phyloP scores from a whole-genome alignment of 2,113 vertebrate genomes.

The Pseudopipra pipra region DNA sequence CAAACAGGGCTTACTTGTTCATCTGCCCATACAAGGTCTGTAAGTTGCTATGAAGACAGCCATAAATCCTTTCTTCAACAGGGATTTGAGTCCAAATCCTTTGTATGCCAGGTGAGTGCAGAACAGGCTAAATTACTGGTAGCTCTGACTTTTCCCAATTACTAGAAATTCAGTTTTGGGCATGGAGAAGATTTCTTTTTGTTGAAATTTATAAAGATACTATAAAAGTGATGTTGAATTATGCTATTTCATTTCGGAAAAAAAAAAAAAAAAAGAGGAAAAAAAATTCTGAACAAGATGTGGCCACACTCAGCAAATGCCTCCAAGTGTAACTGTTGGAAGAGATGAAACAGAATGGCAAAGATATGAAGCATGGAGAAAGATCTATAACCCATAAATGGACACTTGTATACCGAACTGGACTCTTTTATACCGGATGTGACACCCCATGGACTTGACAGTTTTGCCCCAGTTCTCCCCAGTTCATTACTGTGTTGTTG shows the following conservation, averaged over 20 bases:
- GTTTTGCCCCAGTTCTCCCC: too few species aligned
- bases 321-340: neutral
- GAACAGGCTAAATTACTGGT: neutral
- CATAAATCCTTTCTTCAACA: neutral
- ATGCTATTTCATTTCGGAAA: neutral
- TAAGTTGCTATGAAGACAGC: neutral
- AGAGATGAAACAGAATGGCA: too few species aligned
- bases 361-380: too few species aligned
- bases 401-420: too few species aligned
- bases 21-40: neutral
- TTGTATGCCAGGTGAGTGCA: neutral
- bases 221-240: neutral
- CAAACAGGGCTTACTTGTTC: neutral
- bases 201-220: neutral
- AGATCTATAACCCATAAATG: too few species aligned
- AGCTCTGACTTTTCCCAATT: neutral
- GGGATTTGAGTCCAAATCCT: neutral
- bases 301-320: neutral
- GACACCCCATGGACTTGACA: too few species aligned
- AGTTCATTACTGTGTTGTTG: too few species aligned
- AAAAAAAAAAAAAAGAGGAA: fast-evolving
- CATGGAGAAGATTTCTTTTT: neutral
- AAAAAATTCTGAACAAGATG: neutral
- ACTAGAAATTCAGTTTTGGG: neutral
- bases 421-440: too few species aligned